These are phyloP conservation scores for Euplagia quadripunctaria DNA, from an alignment of 2,888 invertebrate species.

Conservation along the genomic window DNA sequence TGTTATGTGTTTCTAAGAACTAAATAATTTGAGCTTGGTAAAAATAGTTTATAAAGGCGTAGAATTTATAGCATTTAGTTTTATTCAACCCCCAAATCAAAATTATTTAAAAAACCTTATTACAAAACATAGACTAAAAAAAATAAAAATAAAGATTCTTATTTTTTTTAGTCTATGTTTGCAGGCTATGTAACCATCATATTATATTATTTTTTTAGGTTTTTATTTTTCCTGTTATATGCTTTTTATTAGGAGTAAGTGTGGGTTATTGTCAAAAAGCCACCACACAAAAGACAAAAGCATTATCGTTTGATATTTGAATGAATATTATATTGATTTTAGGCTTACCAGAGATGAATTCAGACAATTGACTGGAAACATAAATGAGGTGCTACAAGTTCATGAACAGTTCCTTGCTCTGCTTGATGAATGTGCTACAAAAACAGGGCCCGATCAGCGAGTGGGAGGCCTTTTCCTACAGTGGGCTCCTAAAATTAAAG, in stretches of 20 bases:
- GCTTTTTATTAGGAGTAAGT: not conserved
- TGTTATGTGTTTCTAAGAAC: not conserved
- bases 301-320: not conserved
- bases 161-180: no score
- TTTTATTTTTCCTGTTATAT: not conserved
- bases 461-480: constrained; percentile 97
- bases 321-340: constrained; percentile 30
- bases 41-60: no score
- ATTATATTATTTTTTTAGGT: no score
- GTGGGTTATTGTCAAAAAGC: not conserved
- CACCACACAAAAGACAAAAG: not conserved
- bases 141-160: no score
- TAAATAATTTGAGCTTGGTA: not conserved
- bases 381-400: constrained; percentile 94
- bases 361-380: constrained; percentile 94
- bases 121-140: no score
- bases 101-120: no score
- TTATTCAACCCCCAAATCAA: no score
- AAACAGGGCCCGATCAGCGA: constrained; percentile 92
- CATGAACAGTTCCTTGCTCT: constrained; percentile 94
- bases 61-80: no score
- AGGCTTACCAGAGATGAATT: constrained; percentile 95
- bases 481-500: constrained; percentile 93
- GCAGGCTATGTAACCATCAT: no score
- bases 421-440: constrained; percentile 93